These are phyloP conservation scores for Cephonodes hylas DNA, from an alignment of 2,888 invertebrate genomes.

Conservation along the genomic window DNA sequence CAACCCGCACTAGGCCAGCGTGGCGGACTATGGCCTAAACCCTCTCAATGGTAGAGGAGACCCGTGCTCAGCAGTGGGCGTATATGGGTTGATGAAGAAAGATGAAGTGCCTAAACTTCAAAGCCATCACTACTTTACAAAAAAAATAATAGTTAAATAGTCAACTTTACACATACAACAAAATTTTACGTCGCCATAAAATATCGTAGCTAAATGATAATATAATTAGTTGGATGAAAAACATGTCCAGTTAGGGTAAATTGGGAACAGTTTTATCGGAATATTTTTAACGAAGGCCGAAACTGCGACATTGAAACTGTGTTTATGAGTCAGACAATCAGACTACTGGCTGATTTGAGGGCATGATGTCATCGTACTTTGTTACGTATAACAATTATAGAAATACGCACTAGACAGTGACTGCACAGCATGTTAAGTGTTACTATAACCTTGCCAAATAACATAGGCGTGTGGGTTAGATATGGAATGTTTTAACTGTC, in stretches of 20 bases:
- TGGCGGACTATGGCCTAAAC: too few relatives aligned
- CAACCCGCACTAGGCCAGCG: too few relatives aligned
- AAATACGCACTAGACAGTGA: slow-evolving; percentile 25
- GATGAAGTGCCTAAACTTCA: too few relatives aligned
- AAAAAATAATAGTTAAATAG: too few relatives aligned
- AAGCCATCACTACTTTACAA: too few relatives aligned
- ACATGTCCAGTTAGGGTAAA: slow-evolving; percentile 7
- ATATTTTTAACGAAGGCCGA: slow-evolving; percentile 21
- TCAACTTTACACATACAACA: too few relatives aligned
- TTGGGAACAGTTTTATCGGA: slow-evolving; percentile 10
- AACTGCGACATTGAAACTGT: slow-evolving; percentile 43
- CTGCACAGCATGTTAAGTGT: slow-evolving; percentile 56
- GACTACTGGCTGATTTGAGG: slow-evolving; percentile 41
- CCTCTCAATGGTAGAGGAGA: too few relatives aligned
- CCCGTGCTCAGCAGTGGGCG: too few relatives aligned
- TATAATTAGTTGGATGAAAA: not conserved
- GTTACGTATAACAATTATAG: slow-evolving; percentile 51
- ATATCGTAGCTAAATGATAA: too few relatives aligned
- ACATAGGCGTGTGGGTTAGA: slow-evolving; percentile 12
- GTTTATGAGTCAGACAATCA: slow-evolving; percentile 49
- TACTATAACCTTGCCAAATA: slow-evolving; percentile 43
- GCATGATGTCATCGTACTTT: slow-evolving; percentile 65
- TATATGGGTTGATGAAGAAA: too few relatives aligned
- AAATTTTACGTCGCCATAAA: too few relatives aligned
- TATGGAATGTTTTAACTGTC: slow-evolving; percentile 2